These are phyloP conservation scores for Chirona hameri DNA, from an alignment of 2,888 invertebrate genomes.

Conservation along the genomic window DNA sequence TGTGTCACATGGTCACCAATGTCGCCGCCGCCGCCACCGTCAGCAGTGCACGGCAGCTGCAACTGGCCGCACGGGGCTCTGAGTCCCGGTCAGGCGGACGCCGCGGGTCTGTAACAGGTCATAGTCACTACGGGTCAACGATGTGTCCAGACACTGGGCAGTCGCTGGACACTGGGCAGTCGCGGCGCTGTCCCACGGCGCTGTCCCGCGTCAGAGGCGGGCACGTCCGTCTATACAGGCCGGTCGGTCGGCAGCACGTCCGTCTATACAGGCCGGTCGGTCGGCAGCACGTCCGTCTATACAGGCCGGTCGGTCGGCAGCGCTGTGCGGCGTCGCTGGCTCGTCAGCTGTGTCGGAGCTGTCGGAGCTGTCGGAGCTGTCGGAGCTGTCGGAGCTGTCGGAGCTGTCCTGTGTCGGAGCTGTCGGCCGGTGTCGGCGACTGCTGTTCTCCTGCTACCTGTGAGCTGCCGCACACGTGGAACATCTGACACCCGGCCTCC, in stretches of 20 bases:
- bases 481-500: slow-evolving; percentile 43
- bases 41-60: too few species aligned
- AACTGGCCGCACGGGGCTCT: too few species aligned
- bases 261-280: neutral
- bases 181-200: neutral
- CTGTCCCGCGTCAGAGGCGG: neutral
- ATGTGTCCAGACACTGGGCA: neutral
- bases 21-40: too few species aligned
- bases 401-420: neutral
- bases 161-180: neutral
- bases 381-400: neutral
- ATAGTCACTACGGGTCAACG: neutral
- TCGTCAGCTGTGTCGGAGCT: too few species aligned
- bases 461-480: slow-evolving; percentile 42
- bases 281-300: neutral
- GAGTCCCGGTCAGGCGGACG: too few species aligned
- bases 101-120: neutral
- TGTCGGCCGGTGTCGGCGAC: neutral
- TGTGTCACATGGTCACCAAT: too few species aligned
- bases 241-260: neutral
- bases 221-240: neutral
- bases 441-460: slow-evolving; percentile 35
- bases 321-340: neutral
- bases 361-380: neutral
- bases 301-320: neutral